Evolutionary conservation across 92 coral and sea anemone genomes (phyloP).

Genomic region (Heteractis magnifica): DNA sequence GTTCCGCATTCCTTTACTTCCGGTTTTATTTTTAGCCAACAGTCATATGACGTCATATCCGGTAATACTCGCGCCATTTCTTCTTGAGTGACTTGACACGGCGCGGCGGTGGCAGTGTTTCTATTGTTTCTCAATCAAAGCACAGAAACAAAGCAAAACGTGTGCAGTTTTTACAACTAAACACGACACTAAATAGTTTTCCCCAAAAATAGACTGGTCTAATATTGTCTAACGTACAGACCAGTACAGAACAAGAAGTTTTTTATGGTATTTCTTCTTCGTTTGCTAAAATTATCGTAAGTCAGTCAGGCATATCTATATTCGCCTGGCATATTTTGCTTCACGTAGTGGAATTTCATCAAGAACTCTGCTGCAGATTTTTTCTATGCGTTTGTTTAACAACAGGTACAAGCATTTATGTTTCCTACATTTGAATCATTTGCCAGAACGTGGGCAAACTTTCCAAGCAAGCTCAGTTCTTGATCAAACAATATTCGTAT

Average conservation of each 20-base stretch:
- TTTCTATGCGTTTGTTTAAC: not conserved
- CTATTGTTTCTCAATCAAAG: not conserved
- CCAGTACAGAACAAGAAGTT: not conserved
- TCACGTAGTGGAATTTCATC: no score
- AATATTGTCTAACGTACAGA: no score
- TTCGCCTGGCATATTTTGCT: no score
- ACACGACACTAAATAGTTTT: not conserved
- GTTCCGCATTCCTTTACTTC: not conserved
- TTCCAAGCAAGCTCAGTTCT: not conserved
- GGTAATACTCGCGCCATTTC: conserved; percentile 23
- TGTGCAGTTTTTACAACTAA: not conserved
- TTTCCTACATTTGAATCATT: not conserved
- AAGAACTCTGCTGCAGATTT: no score
- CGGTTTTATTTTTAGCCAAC: not conserved
- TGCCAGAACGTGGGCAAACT: not conserved
- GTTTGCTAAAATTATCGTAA: not conserved
- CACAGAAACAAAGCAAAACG: not conserved
- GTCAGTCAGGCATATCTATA: no score
- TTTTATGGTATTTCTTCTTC: not conserved
- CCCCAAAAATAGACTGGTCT: not conserved
- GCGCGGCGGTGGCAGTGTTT: not conserved
- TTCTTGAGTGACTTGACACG: not conserved
- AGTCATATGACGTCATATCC: conserved; percentile 11
- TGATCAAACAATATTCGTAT: no score
- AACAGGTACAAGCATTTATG: not conserved